phyloP scores from a whole-genome alignment of 2,113 vertebrate genomes.

The Xiphias gladius region DNA sequence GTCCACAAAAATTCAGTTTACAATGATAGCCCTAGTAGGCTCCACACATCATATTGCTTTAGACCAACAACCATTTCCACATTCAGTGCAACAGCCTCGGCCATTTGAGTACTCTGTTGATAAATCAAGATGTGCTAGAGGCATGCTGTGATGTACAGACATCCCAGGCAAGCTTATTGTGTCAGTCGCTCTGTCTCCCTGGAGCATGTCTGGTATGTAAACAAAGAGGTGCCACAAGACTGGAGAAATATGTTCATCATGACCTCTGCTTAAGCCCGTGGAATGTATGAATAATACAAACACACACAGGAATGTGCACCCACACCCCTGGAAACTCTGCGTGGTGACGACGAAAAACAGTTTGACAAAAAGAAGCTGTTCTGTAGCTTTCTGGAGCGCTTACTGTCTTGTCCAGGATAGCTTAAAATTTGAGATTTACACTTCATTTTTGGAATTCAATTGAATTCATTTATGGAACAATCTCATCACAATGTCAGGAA shows the following conservation, averaged over 20 bases:
- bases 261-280: constrained; percentile 66
- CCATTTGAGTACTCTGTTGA: constrained; percentile 35
- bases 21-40: not conserved
- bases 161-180: constrained; percentile 44
- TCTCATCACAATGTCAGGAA: too few species aligned
- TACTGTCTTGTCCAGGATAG: too few species aligned
- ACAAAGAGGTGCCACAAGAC: constrained; percentile 61
- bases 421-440: too few species aligned
- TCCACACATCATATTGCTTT: not conserved
- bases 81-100: constrained; percentile 15
- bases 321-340: constrained; percentile 39
- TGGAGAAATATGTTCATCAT: constrained; percentile 68
- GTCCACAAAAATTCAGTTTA: not conserved
- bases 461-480: too few species aligned
- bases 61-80: not conserved
- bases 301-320: constrained; percentile 56
- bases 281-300: constrained; percentile 74
- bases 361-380: not conserved
- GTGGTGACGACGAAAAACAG: not conserved
- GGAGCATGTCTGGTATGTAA: constrained; percentile 75
- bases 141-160: constrained; percentile 52
- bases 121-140: constrained; percentile 12
- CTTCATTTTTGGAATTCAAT: too few species aligned
- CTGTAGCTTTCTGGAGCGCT: too few species aligned
- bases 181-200: constrained; percentile 63